Percentiles rank a stretch among this genome's conserved stretches.
These are phyloP conservation scores for Gymnothorax reevesii DNA, from an alignment of 2,797 vertebrate species.

Conservation along the genomic window DNA sequence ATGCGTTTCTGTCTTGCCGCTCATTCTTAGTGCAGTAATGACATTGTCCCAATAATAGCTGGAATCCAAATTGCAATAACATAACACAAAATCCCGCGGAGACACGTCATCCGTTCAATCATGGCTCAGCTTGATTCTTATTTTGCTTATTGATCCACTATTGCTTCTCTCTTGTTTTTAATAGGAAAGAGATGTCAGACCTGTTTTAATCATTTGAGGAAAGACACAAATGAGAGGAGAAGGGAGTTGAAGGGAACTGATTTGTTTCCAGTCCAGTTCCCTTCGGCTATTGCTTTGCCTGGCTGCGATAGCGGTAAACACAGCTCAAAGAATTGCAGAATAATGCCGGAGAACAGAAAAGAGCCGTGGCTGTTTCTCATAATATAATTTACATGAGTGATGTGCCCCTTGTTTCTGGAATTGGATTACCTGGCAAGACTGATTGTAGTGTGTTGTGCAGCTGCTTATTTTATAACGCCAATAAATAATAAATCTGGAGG, in stretches of 20 bases:
- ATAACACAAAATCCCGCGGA: neutral
- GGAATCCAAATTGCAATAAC: neutral
- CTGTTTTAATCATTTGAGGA: slow-evolving; percentile 7
- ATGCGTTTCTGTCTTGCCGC: slow-evolving; percentile 14
- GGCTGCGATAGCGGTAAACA: neutral
- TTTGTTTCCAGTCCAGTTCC: slow-evolving; percentile 14
- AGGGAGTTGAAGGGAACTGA: neutral
- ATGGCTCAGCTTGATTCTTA: neutral
- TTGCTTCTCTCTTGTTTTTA: neutral
- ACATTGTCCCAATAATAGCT: neutral
- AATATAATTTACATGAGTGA: slow-evolving; percentile 43
- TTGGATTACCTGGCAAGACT: slow-evolving; percentile 50
- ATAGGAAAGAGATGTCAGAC: slow-evolving; percentile 11
- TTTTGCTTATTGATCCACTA: neutral
- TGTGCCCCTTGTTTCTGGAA: slow-evolving; percentile 38
- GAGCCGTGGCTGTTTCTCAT: slow-evolving; percentile 2
- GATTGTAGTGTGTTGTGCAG: slow-evolving; percentile 40
- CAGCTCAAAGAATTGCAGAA: neutral
- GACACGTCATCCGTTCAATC: neutral
- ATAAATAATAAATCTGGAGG: slow-evolving; percentile 59
- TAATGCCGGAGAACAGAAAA: neutral
- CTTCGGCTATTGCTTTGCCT: neutral
- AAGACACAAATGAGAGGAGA: neutral
- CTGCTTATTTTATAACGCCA: slow-evolving; percentile 49
- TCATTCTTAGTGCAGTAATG: neutral